Evolutionary conservation across 2,113 vertebrate species (phyloP), one percentile per base, ranked within the genome.

Genomic region (Oncorhynchus tshawytscha): DNA sequence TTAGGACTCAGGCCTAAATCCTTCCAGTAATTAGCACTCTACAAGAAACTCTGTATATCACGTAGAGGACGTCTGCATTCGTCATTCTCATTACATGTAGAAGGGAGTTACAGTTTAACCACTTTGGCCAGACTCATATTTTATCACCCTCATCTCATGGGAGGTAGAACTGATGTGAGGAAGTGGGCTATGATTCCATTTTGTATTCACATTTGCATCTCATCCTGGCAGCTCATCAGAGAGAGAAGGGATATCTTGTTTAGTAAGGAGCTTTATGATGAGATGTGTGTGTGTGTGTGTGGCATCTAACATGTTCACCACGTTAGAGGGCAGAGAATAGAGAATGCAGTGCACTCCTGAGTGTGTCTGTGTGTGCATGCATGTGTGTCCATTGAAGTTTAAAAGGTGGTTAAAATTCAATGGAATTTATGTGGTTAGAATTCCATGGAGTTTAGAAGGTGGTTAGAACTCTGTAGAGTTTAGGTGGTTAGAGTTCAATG

Each of bases 131-230:
- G 75, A 57, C 71, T 73, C 70, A 62, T 3, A 5, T 81, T 87
- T 81, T 72, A 78, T 82, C 78, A 54, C 75, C 51, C 1, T 77
- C 76, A 70, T 82, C 73, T 77, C 34, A 1, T 13, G 3, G 78
- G 78, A n/a, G 73, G 76, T 81, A 74, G 78, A 77, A 80, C 8
- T 11, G 9, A 45, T 11, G 75, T 67, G 74, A 84, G 79, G 71
- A 79, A 70, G 77, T 60, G 68, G 8, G 22, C 77, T 82, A 78
- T 48, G 57, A 72, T 71, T 71, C 75, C 77, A 80, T 68, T 39
- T 82, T 82, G 83, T 87, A 82, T 84, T 85, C 77, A 80, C 77
- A 77, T 81, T 78, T 67, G n/a, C 72, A 68, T 25, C 29, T 24
- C 1, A 74, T 25, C 73, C 67, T 83, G 80, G 74, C 84, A 75